Evolutionary conservation across 2,797 vertebrate species (phyloP), one percentile per base, ranked within the genome.

Genomic region (Eremophila alpestris): DNA sequence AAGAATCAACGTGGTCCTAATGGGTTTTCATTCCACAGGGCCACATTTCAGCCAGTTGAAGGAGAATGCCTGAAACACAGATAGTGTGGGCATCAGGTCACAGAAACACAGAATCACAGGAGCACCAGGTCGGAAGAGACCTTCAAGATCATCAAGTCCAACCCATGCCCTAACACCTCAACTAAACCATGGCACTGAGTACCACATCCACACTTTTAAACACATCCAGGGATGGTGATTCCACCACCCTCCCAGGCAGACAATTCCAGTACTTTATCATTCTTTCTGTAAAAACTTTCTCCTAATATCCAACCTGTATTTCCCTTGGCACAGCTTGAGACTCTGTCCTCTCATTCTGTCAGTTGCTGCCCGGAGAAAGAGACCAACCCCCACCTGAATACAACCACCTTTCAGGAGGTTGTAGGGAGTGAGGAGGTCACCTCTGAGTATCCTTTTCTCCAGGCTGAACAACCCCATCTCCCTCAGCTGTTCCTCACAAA

Each of bases 401-500:
- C 38, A 38, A 11, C 10, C 38, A 38, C 38, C 38, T 38, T 38
- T 38, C 38, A 38, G 38, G 38, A 38, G 38, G 38, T 38, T 38
- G 11, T 38, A 38, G 38, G 11, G 38, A 38, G 38, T 11, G 11
- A 38, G 9, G 11, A 38, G 11, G 38, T 38, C 38, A 38, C 11
- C 11, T 38, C 38, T 38, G 38, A 38, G 38, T 38, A 9, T 38
- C 11, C 36, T 36, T 36, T 36, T 36, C 36, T 36, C 36, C 36
- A 36, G 11, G 38, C 38, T 38, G 11, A 38, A 38, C 38, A 10
- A 38, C 38, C 38, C 38, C 75, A 38, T 7, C 17, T 65, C 17
- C 40, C 13, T 26, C 41, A 36, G 40, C 1, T 0, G 0, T 13
- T 45, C 60, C n/a, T 45, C n/a, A 78, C 1, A 24, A 16, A 13